Evolutionary conservation across 2,113 vertebrate species (phyloP).

Genomic region (Megaleporinus macrocephalus): DNA sequence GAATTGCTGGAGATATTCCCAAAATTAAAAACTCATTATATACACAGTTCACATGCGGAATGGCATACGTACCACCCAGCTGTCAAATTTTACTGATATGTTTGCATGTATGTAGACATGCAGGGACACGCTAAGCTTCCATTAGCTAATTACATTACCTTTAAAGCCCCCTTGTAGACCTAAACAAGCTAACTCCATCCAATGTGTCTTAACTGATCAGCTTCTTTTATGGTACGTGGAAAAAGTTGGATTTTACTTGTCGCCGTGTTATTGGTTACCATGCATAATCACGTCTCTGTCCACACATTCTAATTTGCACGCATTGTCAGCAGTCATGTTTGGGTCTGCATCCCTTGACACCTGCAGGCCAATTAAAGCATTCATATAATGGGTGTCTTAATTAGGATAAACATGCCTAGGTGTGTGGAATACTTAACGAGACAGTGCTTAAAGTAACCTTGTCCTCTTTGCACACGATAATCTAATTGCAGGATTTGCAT

Average conservation of each 20-base stretch:
- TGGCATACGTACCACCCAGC: too few relatives aligned
- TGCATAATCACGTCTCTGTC: not conserved
- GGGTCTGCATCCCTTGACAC: not conserved
- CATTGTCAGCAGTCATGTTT: not conserved
- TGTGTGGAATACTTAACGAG: constrained; percentile 17
- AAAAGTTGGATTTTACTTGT: not conserved
- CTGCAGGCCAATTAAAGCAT: not conserved
- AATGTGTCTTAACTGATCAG: too few relatives aligned
- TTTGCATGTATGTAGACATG: too few relatives aligned
- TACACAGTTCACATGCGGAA: too few relatives aligned
- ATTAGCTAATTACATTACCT: too few relatives aligned
- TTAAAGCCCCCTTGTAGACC: too few relatives aligned
- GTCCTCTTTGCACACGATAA: not conserved
- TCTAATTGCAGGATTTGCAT: constrained; percentile 12
- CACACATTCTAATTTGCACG: not conserved
- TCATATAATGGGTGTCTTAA: constrained; percentile 16
- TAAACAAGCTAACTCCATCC: too few relatives aligned
- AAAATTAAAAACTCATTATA: too few relatives aligned
- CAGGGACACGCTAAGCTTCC: too few relatives aligned
- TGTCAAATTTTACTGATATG: too few relatives aligned
- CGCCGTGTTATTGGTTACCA: not conserved
- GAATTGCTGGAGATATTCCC: too few relatives aligned
- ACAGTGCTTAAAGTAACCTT: constrained; percentile 18
- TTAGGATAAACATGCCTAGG: constrained; percentile 4
- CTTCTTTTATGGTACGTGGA: not conserved